Evolutionary conservation across 2,113 vertebrate species (phyloP), one percentile per base, ranked within the genome.

Genomic region (Stictonetta naevosa): DNA sequence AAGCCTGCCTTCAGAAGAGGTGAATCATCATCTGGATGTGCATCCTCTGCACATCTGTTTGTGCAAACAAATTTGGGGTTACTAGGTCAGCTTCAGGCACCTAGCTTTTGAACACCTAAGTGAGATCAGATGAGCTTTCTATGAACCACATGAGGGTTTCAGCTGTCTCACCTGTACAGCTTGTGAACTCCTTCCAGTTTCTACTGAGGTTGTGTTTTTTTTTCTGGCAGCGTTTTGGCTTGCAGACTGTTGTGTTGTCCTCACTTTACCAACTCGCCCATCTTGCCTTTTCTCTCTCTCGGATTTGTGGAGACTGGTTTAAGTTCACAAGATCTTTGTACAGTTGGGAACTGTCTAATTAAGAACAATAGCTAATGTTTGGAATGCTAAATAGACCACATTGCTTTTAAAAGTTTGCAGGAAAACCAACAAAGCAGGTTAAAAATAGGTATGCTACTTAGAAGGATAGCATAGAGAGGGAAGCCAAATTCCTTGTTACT

Each of bases 211-310:
- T 46, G 18, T 13, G 14, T 46, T 38, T 13, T 62, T 40, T 86
- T 92, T 90, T 50, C 72, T 66, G 76, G 38, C 68, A 94, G 38
- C 66, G 50, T 93, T 96, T 89, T 73, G 74, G 6, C 83, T 91
- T 93, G 53, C 66, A 69, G 62, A 26, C 60, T 64, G 9, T 67
- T 91, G 40, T 63, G 36, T 60, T 86, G 38, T 26, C 23, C 56
- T 52, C 31, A 66, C 20, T 44, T 88, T 62, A 53, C 23, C 62
- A 86, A 4, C 5, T 75, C 36, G 83, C 23, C 53, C 34, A 26
- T 40, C 40, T 88, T 56, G 17, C 28, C 26, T 85, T 78, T 84
- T 8, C 18, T 68, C 19, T 38, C 29, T 81, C 26, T 72, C 58
- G 50, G n/a, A 44, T 94, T 46, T 88, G 26, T 77, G 34, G 23